Conservation (phyloP, 2,113 vertebrate species). For the Melanerpes aurifrons region DNA sequence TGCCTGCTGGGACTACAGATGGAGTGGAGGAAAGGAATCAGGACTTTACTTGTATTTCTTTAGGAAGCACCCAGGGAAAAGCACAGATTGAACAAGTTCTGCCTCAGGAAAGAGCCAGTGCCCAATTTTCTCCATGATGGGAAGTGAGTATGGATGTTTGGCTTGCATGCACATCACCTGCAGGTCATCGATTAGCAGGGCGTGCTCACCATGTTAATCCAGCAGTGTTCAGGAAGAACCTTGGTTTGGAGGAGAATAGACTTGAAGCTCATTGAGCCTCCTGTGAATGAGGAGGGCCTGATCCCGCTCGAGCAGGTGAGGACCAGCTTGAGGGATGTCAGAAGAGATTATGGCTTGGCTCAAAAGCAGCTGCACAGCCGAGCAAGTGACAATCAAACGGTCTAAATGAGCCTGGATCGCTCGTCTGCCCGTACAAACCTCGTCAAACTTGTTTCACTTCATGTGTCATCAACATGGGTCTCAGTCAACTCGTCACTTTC, state of each 20-base stretch:
- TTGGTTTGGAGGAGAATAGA: too few species aligned
- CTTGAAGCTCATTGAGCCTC: neutral
- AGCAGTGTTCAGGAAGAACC: accelerated
- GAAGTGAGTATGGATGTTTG: neutral
- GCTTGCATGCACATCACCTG: neutral
- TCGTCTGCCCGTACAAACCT: slow-evolving; percentile 13
- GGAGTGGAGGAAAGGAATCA: neutral
- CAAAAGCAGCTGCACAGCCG: slow-evolving; percentile 7
- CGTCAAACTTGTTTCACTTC: neutral
- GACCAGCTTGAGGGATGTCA: slow-evolving; percentile 9
- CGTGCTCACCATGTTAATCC: neutral
- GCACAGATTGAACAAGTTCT: neutral
- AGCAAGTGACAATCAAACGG: slow-evolving; percentile 31
- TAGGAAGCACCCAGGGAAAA: neutral
- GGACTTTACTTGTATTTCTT: neutral
- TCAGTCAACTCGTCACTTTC: neutral
- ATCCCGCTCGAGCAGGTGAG: neutral
- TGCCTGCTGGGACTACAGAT: neutral
- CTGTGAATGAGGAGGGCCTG: neutral
- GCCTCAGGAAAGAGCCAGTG: neutral
- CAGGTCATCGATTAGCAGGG: neutral
- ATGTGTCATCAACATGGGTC: neutral
- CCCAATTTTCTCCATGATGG: accelerated
- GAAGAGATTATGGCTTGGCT: neutral
- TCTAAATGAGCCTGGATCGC: slow-evolving; percentile 30